Percentiles rank a stretch among this genome's conserved stretches.
phyloP scores from a whole-genome alignment of 2,888 invertebrate species.

The Cryptocephalus primarius region DNA sequence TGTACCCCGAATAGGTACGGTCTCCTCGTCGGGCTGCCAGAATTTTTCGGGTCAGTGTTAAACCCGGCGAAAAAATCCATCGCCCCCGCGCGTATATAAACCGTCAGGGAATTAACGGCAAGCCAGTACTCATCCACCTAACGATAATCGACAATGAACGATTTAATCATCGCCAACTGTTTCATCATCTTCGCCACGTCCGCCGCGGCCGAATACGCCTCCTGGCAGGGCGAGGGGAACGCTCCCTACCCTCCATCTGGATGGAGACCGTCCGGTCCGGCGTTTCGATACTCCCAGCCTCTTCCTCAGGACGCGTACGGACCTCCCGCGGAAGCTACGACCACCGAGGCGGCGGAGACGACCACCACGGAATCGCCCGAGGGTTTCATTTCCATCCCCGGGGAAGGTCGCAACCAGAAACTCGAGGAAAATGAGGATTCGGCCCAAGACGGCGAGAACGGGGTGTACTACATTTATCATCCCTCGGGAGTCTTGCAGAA shows the following conservation, averaged over 20 bases:
- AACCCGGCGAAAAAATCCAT: background rate
- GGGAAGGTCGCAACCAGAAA: background rate
- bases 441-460: constrained; percentile 31
- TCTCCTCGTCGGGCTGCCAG: too few relatives aligned
- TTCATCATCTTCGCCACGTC: background rate
- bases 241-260: constrained; percentile 9
- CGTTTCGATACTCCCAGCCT: constrained; percentile 2
- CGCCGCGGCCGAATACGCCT: background rate
- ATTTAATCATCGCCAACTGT: background rate
- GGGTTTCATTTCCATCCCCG: constrained; percentile 7
- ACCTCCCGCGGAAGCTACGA: constrained; percentile 2
- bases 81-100: too few relatives aligned
- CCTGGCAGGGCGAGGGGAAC: background rate
- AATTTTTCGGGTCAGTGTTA: constrained; percentile 1
- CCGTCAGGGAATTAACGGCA: too few relatives aligned
- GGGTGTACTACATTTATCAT: constrained; percentile 53
- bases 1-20: too few relatives aligned
- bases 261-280: constrained; percentile 6
- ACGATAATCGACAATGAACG: background rate
- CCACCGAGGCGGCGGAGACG: constrained; percentile 23
- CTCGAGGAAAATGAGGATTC: background rate
- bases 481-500: constrained; percentile 52
- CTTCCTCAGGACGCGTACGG: constrained; percentile 1
- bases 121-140: too few relatives aligned
- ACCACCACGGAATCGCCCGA: constrained; percentile 16